Evolutionary conservation across 2,888 invertebrate genomes (phyloP).

Genomic region (Phorcus lineatus): DNA sequence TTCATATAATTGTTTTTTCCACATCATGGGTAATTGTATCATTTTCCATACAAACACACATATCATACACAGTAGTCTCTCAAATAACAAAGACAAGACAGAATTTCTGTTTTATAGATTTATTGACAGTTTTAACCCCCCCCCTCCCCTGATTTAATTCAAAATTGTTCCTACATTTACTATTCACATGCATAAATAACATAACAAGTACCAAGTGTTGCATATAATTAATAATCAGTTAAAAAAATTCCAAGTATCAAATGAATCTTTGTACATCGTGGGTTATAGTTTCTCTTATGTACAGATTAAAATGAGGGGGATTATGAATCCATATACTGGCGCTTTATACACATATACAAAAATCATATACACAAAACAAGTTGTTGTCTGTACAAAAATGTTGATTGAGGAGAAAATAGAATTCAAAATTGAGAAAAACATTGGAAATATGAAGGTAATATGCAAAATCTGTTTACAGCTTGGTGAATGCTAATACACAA

Average conservation of each 20-base stretch:
- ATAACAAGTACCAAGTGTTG: background rate
- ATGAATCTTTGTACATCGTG: background rate
- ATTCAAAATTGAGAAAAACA: background rate
- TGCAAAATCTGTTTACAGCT: conserved; percentile 7
- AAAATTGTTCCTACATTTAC: background rate
- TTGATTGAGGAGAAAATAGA: background rate
- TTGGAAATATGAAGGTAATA: background rate
- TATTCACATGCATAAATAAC: conserved; percentile 23
- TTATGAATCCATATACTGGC: background rate
- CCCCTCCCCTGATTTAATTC: background rate
- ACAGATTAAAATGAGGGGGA: background rate
- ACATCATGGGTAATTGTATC: no score
- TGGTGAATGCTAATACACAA: background rate
- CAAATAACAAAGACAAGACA: no score
- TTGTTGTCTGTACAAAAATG: background rate
- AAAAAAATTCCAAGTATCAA: conserved; percentile 5
- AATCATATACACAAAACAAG: background rate
- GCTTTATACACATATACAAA: background rate
- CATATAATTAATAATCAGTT: conserved; percentile 1
- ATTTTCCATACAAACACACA: no score
- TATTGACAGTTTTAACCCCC: conserved; percentile 4
- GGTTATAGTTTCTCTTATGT: background rate
- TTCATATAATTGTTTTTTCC: no score
- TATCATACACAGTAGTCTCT: no score
- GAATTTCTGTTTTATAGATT: background rate